Conservation (phyloP, 2,888 invertebrate genomes). For the Tetrapedia diversipes region DNA sequence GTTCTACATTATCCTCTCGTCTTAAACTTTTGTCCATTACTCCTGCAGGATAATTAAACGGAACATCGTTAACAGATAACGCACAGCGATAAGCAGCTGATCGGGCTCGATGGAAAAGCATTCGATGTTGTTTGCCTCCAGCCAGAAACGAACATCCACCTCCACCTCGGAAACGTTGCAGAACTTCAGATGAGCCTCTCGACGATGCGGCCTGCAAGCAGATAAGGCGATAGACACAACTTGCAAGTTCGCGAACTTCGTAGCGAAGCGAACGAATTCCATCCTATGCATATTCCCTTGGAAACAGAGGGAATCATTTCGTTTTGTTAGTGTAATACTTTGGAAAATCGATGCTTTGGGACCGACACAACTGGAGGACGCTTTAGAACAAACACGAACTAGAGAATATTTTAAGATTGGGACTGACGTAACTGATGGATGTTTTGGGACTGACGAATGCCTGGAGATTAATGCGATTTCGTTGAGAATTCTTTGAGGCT, state of each 20-base stretch:
- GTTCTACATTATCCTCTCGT: too few relatives aligned
- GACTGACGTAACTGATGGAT: too few relatives aligned
- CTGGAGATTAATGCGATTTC: too few relatives aligned
- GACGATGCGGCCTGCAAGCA: conserved; percentile 83
- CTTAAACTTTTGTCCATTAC: too few relatives aligned
- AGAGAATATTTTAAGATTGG: too few relatives aligned
- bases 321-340: too few relatives aligned
- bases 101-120: conserved; percentile 84
- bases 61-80: conserved; percentile 6
- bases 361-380: too few relatives aligned
- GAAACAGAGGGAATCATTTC: not conserved
- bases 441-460: too few relatives aligned
- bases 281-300: not conserved
- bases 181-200: conserved; percentile 83
- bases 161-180: conserved; percentile 85
- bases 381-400: too few relatives aligned
- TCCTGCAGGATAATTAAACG: conserved; percentile 6
- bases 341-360: too few relatives aligned
- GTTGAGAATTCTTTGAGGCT: too few relatives aligned
- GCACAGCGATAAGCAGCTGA: conserved; percentile 67
- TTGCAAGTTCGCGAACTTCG: conserved; percentile 18
- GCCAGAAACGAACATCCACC: conserved; percentile 83
- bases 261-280: not conserved
- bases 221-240: conserved; percentile 61
- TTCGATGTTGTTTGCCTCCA: conserved; percentile 81